Conservation (phyloP, 1,140 invertebrate species). For the Lucilia cuprina region DNA sequence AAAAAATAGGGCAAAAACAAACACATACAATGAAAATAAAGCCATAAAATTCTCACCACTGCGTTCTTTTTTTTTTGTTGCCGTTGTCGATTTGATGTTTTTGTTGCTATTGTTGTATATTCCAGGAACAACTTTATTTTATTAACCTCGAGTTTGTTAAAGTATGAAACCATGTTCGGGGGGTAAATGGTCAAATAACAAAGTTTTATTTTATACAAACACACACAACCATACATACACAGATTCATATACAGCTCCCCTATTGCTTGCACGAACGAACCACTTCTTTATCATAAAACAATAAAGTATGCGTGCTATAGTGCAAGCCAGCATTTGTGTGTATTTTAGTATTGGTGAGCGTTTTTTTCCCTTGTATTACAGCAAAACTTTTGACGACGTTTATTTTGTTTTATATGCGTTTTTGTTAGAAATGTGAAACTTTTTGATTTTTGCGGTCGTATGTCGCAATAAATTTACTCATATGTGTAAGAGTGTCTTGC, state of each 20-base stretch:
- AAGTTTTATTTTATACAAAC: not conserved
- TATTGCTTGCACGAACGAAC: not conserved
- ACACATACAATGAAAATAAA: not conserved
- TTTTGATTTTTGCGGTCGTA: slow-evolving; percentile 30
- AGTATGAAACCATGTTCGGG: not conserved
- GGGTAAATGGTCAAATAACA: not conserved
- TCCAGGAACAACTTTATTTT: slow-evolving; percentile 4
- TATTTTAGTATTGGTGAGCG: not conserved
- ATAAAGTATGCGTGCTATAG: not conserved
- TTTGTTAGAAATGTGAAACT: slow-evolving; percentile 21
- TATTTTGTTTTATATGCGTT: slow-evolving; percentile 34
- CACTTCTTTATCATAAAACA: not conserved
- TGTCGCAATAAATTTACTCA: slow-evolving; percentile 26
- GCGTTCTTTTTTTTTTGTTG: not conserved
- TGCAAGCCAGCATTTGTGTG: not conserved
- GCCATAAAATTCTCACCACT: slow-evolving; percentile 21
- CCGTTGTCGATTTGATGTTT: not conserved
- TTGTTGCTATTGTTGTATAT: not conserved
- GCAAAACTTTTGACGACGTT: slow-evolving; percentile 16
- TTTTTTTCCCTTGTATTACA: not conserved
- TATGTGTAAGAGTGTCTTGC: not conserved
- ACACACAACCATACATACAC: not conserved
- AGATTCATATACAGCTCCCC: not conserved
- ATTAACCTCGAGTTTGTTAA: slow-evolving; percentile 7
- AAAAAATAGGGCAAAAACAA: not conserved